A percentile compares a stretch with the other conserved stretches of the same genome.
Conservation (phyloP, 2,888 invertebrate genomes). For the Drosophila merina region DNA sequence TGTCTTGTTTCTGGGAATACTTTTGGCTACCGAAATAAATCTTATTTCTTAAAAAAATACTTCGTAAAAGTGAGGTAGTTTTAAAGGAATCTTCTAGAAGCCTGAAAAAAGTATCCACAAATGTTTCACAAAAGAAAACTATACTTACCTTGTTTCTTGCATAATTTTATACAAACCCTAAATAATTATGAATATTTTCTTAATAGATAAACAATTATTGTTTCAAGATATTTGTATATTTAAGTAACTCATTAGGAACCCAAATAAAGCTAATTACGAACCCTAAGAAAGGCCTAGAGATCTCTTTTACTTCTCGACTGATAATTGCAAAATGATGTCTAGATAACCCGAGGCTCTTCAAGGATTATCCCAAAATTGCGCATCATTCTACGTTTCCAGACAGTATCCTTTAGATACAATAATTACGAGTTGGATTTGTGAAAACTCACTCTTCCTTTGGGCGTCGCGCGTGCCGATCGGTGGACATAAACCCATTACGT, state of each 20-base stretch:
- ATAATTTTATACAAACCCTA: too few species aligned
- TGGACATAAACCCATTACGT: constrained; percentile 58
- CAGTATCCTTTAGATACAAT: neutral
- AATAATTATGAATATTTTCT: too few species aligned
- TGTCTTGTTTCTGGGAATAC: constrained; percentile 2
- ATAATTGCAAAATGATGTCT: constrained; percentile 3
- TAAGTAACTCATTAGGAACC: neutral
- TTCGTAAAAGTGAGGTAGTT: too few species aligned
- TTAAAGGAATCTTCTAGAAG: too few species aligned
- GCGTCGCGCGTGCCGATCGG: constrained; percentile 57
- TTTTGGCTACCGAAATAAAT: neutral
- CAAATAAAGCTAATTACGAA: neutral
- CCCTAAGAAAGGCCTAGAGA: neutral
- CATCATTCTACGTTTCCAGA: neutral
- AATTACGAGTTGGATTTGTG: constrained; percentile 14
- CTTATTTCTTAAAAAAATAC: neutral
- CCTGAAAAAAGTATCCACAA: too few species aligned
- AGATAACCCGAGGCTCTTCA: neutral
- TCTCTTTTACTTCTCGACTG: neutral
- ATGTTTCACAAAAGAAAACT: too few species aligned
- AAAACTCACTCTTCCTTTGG: constrained; percentile 7
- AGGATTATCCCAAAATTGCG: constrained; percentile 36
- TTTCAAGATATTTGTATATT: too few species aligned
- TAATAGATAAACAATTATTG: too few species aligned
- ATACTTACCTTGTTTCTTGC: too few species aligned